phyloP scores from a whole-genome alignment of 2,797 vertebrate genomes.

The Bovichtus diacanthus region DNA sequence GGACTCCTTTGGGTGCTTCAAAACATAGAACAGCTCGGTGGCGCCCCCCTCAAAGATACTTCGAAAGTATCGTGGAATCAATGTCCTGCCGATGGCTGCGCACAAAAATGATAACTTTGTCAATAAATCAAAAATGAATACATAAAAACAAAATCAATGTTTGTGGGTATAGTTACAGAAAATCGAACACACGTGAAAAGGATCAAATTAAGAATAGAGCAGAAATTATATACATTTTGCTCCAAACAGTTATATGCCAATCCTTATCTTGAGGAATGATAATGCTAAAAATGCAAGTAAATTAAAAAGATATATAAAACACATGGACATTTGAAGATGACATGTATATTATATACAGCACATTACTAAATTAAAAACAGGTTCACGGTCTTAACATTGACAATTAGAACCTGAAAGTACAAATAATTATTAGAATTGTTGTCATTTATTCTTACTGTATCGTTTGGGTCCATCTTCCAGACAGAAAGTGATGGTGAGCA shows the following conservation, averaged over 20 bases:
- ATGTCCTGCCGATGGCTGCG: constrained; percentile 96
- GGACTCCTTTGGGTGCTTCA: constrained; percentile 99
- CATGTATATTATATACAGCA: background rate
- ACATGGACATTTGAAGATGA: background rate
- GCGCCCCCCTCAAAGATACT: constrained; percentile 99
- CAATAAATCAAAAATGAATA: background rate
- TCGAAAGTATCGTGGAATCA: constrained; percentile 99
- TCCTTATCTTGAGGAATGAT: background rate
- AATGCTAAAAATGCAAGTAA: too few species aligned
- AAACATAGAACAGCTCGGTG: constrained; percentile 96
- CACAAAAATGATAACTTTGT: background rate
- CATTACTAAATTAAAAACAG: background rate
- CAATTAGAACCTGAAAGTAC: background rate
- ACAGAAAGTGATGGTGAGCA: constrained; percentile 98
- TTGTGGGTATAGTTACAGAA: background rate
- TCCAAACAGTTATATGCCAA: background rate
- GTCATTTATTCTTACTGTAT: constrained; percentile 90
- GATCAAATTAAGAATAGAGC: background rate
- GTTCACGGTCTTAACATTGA: background rate
- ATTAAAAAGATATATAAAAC: background rate
- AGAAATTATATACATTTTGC: background rate
- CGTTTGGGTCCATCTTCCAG: constrained; percentile 99
- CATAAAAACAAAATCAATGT: background rate
- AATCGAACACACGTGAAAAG: background rate
- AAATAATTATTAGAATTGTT: background rate